These are phyloP conservation scores for Pangasius larnaudii DNA, from an alignment of 2,797 vertebrate species.

Conservation along the genomic window DNA sequence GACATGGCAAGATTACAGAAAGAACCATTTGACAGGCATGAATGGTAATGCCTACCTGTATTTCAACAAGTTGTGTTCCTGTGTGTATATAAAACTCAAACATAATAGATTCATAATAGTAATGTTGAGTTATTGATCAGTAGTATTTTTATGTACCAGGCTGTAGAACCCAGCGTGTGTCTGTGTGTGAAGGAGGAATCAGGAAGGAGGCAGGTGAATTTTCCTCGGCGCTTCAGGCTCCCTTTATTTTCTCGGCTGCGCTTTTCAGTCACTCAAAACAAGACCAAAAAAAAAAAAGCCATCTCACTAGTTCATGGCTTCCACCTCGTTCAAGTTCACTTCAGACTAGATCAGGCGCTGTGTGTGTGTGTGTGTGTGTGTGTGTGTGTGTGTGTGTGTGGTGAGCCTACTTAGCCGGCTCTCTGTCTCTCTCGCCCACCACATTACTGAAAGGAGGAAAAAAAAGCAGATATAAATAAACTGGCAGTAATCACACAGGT, in stretches of 20 bases:
- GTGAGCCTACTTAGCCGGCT: too few species aligned
- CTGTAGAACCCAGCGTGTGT: conserved; percentile 26
- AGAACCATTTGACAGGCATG: not conserved
- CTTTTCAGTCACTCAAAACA: too few species aligned
- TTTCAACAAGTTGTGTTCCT: not conserved
- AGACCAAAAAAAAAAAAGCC: not conserved
- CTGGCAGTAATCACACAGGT: not conserved
- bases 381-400: too few species aligned
- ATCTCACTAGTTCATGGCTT: not conserved
- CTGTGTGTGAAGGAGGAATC: not conserved
- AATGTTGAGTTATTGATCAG: not conserved
- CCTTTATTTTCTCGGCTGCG: not conserved
- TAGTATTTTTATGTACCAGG: not conserved
- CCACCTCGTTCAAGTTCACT: not conserved
- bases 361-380: not conserved
- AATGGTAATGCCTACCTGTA: not conserved
- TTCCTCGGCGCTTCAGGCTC: not conserved
- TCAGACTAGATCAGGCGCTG: too few species aligned
- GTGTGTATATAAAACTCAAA: not conserved
- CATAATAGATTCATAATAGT: not conserved
- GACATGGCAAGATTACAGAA: not conserved
- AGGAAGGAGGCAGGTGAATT: not conserved
- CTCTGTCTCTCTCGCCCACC: not conserved
- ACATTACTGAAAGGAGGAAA: not conserved
- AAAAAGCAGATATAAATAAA: not conserved